phyloP scores from a whole-genome alignment of 2,797 vertebrate species.

The Onychomys torridus region DNA sequence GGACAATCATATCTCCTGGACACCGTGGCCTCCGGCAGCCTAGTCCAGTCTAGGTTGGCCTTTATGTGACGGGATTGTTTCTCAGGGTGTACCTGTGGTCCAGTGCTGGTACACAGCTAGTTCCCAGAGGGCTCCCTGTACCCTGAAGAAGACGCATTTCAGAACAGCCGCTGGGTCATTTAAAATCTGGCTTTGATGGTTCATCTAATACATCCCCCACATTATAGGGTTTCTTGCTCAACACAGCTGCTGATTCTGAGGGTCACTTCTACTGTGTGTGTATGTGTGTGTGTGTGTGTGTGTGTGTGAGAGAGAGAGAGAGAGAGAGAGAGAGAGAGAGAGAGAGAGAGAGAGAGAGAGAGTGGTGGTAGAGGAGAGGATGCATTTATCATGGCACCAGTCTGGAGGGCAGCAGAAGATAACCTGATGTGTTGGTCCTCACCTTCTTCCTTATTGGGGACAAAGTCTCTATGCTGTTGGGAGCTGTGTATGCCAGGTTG shows the following conservation, averaged over 20 bases:
- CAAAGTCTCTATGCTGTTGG: neutral
- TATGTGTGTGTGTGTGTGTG: neutral
- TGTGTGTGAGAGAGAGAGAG: no score
- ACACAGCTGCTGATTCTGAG: neutral
- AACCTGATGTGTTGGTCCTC: neutral
- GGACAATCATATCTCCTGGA: neutral
- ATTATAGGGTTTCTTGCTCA: neutral
- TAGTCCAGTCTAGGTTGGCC: neutral
- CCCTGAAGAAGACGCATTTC: neutral
- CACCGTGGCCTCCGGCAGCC: neutral
- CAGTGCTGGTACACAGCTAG: neutral
- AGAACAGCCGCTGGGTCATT: neutral
- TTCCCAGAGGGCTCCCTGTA: neutral
- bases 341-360: no score
- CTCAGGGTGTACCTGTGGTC: neutral
- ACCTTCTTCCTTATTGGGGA: neutral
- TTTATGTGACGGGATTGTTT: neutral
- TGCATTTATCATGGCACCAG: neutral
- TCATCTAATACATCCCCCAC: neutral
- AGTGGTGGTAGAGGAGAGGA: neutral
- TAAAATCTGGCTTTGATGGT: neutral
- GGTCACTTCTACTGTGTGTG: neutral
- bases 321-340: no score
- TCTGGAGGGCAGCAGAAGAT: neutral
- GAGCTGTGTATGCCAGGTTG: neutral